phyloP scores from a whole-genome alignment of 2,113 vertebrate genomes.

The Oceanites oceanicus region DNA sequence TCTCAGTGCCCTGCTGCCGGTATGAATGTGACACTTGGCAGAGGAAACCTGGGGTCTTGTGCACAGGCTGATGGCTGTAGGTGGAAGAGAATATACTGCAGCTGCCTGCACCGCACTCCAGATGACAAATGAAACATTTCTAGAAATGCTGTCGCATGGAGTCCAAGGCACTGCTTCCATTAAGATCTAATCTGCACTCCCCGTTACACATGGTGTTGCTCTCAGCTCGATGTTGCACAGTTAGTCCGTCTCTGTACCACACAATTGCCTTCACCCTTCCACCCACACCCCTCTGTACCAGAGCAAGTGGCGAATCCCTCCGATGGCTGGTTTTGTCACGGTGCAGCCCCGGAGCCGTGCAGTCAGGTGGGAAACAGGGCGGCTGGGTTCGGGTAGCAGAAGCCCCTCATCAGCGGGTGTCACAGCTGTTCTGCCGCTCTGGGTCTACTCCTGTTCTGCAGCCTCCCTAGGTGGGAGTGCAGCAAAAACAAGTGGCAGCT shows the following conservation, averaged over 20 bases:
- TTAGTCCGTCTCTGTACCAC: too few species aligned
- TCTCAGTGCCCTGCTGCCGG: accelerated
- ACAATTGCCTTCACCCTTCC: too few species aligned
- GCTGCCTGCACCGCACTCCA: neutral
- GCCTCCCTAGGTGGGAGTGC: neutral
- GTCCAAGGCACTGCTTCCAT: neutral
- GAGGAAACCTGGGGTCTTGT: neutral
- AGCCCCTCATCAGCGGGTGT: accelerated
- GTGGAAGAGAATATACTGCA: neutral
- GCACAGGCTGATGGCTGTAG: neutral
- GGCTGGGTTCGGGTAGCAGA: neutral
- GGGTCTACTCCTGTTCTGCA: neutral
- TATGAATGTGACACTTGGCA: neutral
- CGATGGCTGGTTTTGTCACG: neutral
- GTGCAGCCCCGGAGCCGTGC: accelerated
- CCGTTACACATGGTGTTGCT: neutral
- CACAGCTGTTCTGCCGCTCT: neutral
- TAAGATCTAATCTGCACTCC: neutral
- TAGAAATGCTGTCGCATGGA: neutral
- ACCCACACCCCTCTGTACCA: neutral
- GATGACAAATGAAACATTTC: neutral
- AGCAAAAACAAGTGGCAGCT: neutral
- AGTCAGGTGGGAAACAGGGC: neutral
- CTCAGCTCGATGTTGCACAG: neutral
- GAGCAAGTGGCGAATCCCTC: neutral